phyloP scores from a whole-genome alignment of 2,888 invertebrate species.

The Xylocampa areola region DNA sequence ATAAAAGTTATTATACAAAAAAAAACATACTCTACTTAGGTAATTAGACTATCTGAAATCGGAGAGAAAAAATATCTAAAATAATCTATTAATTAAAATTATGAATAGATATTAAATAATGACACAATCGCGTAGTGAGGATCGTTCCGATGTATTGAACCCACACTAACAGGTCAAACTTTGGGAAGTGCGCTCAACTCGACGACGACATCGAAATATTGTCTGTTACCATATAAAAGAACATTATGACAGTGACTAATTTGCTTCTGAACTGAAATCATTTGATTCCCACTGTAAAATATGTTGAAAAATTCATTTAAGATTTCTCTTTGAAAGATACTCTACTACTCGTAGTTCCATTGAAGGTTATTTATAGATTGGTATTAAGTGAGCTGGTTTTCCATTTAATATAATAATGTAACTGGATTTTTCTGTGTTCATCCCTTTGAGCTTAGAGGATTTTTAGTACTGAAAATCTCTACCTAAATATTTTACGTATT shows the following conservation, averaged over 20 bases:
- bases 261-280: constrained; percentile 9
- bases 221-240: constrained; percentile 60
- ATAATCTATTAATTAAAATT: not conserved
- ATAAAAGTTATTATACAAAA: too few relatives aligned
- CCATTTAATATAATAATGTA: too few relatives aligned
- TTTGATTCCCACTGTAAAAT: not conserved
- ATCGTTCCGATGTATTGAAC: constrained; percentile 73
- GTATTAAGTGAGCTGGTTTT: not conserved
- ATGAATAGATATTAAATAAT: not conserved
- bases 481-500: too few relatives aligned
- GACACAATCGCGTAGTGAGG: constrained; percentile 66
- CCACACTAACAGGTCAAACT: constrained; percentile 78
- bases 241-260: constrained; percentile 72
- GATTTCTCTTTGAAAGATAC: constrained; percentile 2
- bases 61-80: too few relatives aligned
- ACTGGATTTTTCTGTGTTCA: too few relatives aligned
- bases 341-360: not conserved
- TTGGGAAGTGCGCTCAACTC: constrained; percentile 71
- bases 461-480: too few relatives aligned
- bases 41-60: too few relatives aligned
- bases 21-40: too few relatives aligned
- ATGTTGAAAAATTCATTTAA: constrained; percentile 5
- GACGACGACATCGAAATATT: constrained; percentile 67
- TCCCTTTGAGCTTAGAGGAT: too few relatives aligned
- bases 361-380: not conserved